These are phyloP conservation scores for Propithecus perrieri DNA, from an alignment of 2,797 vertebrate species.

Conservation along the genomic window DNA sequence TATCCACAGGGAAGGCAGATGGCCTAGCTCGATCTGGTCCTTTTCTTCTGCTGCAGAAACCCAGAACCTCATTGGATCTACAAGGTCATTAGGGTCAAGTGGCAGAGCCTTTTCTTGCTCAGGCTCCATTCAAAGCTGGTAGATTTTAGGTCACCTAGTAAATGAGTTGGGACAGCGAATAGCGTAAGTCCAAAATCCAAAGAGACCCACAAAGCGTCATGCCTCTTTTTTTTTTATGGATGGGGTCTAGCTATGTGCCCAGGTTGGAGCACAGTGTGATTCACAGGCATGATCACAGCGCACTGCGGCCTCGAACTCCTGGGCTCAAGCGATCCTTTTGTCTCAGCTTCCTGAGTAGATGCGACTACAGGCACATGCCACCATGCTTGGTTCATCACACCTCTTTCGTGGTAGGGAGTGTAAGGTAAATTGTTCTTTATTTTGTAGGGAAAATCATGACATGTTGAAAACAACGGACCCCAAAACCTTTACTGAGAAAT, in stretches of 20 bases:
- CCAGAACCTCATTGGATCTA: not conserved
- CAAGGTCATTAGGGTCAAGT: not conserved
- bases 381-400: not conserved
- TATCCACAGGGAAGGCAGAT: not conserved
- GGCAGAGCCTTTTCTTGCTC: not conserved
- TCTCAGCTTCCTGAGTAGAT: too few relatives aligned
- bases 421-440: not conserved
- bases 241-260: not conserved
- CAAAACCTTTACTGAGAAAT: not conserved
- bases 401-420: not conserved
- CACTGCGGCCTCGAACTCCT: not conserved
- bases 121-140: not conserved
- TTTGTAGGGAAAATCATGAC: not conserved
- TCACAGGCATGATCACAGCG: not conserved
- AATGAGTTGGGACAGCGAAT: not conserved
- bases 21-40: not conserved
- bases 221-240: not conserved
- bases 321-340: not conserved
- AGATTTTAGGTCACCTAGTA: not conserved
- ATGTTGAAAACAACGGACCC: not conserved
- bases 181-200: not conserved
- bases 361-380: not conserved
- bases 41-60: not conserved
- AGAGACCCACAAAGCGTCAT: not conserved
- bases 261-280: not conserved